Base-by-base conservation (phyloP, 2,113 vertebrate genomes). In the Synodontis membranacea region DNA sequence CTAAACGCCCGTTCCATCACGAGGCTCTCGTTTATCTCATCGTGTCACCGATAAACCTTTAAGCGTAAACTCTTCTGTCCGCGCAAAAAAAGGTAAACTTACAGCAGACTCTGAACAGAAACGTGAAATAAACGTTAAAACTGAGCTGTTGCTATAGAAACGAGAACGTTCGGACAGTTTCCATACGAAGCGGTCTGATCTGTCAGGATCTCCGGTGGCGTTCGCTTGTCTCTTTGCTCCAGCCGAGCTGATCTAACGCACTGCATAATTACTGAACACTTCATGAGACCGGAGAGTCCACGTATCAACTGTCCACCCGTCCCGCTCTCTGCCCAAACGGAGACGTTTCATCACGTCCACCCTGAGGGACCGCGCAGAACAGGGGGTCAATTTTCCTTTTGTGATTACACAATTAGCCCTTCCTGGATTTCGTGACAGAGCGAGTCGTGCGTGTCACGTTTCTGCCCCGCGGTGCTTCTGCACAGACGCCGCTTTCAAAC, bases 321-420 rank as follows among this genome's bases (percentile, higher is more conserved):
- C 12, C 54, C 37, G 12, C 12, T 42, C 15, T 12, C 54, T 15
- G 11, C 34, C 12, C 79, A 21, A 80, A 54, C 50, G 37, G 28
- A 48, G 5, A 42, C 4, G n/a, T 54, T 80, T 58, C 78, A 54
- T 80, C 78, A 21, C 34, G 50, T 56, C 11, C 48, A 17, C 78
- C 78, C 78, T 8, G 34, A 58, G 34, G 31, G 50, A 8, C 21
- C 31, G 21, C 4, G 54, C 17, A 4, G 37, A 68, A 39, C 6
- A 70, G 34, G 28, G 42, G 74, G 58, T 76, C n/a, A 23, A 80
- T 42, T 44, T 48, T 64, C 39, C 25, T 5, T 60, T 39, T 44
- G 21, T 60, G 56, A 62, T 46, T 44, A 81, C 80, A 81, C 78
- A 80, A 80, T 80, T 80, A 80, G 50, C 78, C 50, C 48, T 80